Evolutionary conservation across 2,888 invertebrate genomes (phyloP).

Genomic region (Callimorpha dominula): DNA sequence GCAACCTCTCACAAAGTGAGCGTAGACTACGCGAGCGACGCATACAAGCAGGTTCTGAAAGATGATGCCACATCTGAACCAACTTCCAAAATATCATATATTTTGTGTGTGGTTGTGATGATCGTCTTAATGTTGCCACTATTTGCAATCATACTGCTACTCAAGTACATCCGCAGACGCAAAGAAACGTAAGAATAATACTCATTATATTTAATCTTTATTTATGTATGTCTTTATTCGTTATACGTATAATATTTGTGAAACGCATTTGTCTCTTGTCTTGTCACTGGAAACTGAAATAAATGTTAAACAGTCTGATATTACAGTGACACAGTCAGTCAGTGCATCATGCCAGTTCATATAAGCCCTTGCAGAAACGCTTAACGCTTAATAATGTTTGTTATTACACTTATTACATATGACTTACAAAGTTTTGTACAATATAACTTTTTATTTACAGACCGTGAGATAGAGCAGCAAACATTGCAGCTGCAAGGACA

Average conservation of each 20-base stretch:
- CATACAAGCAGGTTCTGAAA: constrained; percentile 18
- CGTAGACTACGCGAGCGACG: constrained; percentile 3
- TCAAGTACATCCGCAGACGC: not conserved
- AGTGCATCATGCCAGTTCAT: too few relatives aligned
- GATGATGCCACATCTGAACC: constrained; percentile 37
- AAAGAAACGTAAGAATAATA: constrained; percentile 4
- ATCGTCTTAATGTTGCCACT: not conserved
- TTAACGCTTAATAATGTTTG: too few relatives aligned
- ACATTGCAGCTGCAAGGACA: not conserved
- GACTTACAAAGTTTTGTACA: too few relatives aligned
- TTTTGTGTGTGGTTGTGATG: not conserved
- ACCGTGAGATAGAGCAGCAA: not conserved
- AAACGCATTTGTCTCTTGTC: too few relatives aligned
- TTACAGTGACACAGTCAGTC: too few relatives aligned
- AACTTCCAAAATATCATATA: constrained; percentile 46
- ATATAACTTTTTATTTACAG: constrained; percentile 1
- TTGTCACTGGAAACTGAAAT: too few relatives aligned
- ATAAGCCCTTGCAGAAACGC: too few relatives aligned
- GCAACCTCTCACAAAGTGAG: constrained; percentile 13
- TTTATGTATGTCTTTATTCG: too few relatives aligned
- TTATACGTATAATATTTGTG: too few relatives aligned
- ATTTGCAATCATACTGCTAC: not conserved
- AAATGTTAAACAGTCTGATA: too few relatives aligned
- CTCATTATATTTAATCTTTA: not conserved
- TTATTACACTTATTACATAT: too few relatives aligned